Conservation (phyloP, 2,797 vertebrate genomes). For the Echiichthys vipera region DNA sequence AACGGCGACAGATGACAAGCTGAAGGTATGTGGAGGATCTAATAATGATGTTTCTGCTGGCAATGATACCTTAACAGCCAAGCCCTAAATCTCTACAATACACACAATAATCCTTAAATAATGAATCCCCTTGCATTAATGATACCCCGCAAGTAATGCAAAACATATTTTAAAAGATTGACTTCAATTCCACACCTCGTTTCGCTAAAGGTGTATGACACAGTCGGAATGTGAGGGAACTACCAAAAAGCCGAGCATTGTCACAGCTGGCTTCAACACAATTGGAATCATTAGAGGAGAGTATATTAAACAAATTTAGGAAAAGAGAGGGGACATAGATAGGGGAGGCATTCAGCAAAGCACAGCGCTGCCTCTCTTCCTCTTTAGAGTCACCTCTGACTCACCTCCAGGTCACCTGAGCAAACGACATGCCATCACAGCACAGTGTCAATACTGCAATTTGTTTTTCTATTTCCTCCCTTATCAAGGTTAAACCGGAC, state of each 20-base stretch:
- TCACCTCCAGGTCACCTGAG: conserved; percentile 83
- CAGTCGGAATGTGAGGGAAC: conserved; percentile 46
- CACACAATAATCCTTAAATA: conserved; percentile 65
- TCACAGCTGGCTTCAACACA: conserved; percentile 25
- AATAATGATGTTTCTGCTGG: conserved; percentile 59
- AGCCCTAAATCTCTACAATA: conserved; percentile 54
- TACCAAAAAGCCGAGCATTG: conserved; percentile 28
- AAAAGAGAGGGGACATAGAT: conserved; percentile 40
- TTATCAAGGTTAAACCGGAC: conserved; percentile 88
- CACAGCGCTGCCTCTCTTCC: conserved; percentile 42
- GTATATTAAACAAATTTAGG: conserved; percentile 31
- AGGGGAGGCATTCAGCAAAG: conserved; percentile 40
- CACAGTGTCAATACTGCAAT: conserved; percentile 85
- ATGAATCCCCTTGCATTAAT: conserved; percentile 60
- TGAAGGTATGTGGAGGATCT: conserved; percentile 29
- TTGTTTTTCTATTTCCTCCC: conserved; percentile 85
- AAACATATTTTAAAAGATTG: conserved; percentile 51
- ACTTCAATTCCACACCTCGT: conserved; percentile 56
- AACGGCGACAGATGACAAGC: conserved; percentile 55
- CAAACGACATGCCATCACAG: conserved; percentile 78
- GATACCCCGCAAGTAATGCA: conserved; percentile 48
- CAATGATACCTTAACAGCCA: conserved; percentile 47
- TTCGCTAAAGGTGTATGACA: conserved; percentile 42
- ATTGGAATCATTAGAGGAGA: conserved; percentile 19
- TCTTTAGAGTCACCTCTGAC: conserved; percentile 74